Conservation (phyloP, 2,797 vertebrate species). For the Pelochelys cantorii region DNA sequence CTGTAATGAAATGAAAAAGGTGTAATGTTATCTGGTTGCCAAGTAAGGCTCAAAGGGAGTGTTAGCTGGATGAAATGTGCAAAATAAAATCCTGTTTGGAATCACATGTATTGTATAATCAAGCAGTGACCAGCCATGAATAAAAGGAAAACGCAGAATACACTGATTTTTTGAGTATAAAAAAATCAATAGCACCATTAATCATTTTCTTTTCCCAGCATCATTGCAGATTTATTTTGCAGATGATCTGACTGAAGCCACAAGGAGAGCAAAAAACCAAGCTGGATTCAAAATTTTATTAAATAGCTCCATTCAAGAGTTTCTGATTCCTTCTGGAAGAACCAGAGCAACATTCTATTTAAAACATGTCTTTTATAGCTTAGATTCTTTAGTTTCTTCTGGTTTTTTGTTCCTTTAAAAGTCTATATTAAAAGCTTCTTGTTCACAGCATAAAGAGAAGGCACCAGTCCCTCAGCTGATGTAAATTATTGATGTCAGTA, state of each 20-base stretch:
- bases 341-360: neutral
- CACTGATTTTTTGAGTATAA: neutral
- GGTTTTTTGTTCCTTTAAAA: neutral
- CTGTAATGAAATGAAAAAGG: conserved; percentile 30
- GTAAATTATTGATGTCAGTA: neutral
- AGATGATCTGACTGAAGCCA: neutral
- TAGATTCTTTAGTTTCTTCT: neutral
- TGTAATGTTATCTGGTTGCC: conserved; percentile 1
- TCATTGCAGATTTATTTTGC: conserved; percentile 27
- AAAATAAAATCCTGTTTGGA: neutral
- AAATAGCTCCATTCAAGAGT: neutral
- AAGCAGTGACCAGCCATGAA: neutral
- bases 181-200: conserved; percentile 19
- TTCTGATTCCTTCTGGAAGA: neutral
- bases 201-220: conserved; percentile 6
- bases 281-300: neutral
- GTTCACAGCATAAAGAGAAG: neutral
- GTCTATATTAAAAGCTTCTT: neutral
- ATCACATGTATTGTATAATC: neutral
- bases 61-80: neutral
- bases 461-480: neutral
- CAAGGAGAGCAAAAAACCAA: neutral
- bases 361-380: neutral
- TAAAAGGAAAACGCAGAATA: conserved; percentile 30
- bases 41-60: conserved; percentile 25